phyloP scores from a whole-genome alignment of 2,113 vertebrate genomes.

The Prunella fulvescens region DNA sequence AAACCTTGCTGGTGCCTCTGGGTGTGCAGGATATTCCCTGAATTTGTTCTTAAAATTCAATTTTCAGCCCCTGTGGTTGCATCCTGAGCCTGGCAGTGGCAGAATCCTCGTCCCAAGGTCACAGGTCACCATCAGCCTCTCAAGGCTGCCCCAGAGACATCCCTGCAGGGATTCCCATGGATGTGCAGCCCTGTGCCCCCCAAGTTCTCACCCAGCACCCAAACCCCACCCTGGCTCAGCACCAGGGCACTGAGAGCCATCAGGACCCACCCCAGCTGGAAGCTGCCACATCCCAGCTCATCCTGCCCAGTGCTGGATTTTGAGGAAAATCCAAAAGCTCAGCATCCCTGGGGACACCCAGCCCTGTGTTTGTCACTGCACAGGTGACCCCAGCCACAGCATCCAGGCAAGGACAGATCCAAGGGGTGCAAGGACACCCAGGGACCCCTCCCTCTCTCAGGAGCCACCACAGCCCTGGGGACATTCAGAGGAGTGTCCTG shows the following conservation, averaged over 20 bases:
- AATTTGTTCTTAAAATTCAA: not conserved
- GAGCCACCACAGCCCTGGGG: not conserved
- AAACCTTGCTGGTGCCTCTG: not conserved
- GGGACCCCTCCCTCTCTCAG: not conserved
- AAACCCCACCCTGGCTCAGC: not conserved
- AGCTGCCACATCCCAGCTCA: not conserved
- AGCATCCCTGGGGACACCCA: not conserved
- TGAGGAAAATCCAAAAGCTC: not conserved
- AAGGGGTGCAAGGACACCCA: not conserved
- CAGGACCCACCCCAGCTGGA: not conserved
- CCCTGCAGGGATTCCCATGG: not conserved
- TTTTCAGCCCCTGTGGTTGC: not conserved
- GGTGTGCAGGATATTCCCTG: not conserved
- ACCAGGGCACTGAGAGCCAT: not conserved
- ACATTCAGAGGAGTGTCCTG: not conserved
- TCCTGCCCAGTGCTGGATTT: not conserved
- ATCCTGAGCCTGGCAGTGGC: not conserved
- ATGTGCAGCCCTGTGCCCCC: not conserved
- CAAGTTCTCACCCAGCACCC: not conserved
- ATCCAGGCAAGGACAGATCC: not conserved
- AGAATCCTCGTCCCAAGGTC: not conserved
- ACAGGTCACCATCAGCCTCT: not conserved
- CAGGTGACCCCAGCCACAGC: not conserved
- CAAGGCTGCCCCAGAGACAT: accelerated
- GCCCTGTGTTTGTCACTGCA: not conserved